These are phyloP conservation scores for Spodoptera frugiperda DNA, from an alignment of 1,140 invertebrate species.

Conservation along the genomic window DNA sequence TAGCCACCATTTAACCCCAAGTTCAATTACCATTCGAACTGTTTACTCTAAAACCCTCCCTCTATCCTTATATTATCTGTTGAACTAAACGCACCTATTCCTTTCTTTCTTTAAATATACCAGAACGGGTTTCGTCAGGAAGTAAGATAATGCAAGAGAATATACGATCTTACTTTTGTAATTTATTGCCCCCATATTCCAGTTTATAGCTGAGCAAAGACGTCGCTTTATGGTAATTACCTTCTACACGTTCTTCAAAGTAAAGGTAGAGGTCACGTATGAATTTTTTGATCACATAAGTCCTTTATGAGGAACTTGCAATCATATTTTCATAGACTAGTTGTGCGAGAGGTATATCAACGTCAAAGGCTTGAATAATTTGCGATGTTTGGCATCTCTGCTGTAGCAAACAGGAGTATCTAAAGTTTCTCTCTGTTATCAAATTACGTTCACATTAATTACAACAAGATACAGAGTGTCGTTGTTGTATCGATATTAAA, in stretches of 20 bases:
- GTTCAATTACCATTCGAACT: slow-evolving; percentile 26
- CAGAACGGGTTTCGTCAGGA: slow-evolving; percentile 1
- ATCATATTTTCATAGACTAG: slow-evolving; percentile 6
- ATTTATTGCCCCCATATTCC: slow-evolving; percentile 40
- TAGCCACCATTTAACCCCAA: slow-evolving; percentile 10
- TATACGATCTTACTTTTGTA: slow-evolving; percentile 44
- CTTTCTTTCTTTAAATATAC: neutral
- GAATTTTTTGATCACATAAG: slow-evolving; percentile 38
- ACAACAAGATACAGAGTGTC: too few relatives aligned
- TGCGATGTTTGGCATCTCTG: too few relatives aligned
- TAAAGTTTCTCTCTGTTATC: too few relatives aligned
- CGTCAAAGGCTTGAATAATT: neutral
- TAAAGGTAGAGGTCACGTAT: slow-evolving; percentile 35
- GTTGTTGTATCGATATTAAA: too few relatives aligned
- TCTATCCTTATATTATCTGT: neutral
- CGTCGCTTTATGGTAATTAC: slow-evolving; percentile 46
- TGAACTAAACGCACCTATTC: neutral
- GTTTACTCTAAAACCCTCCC: slow-evolving; percentile 4
- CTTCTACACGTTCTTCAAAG: slow-evolving; percentile 21
- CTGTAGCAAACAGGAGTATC: too few relatives aligned
- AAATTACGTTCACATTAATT: too few relatives aligned
- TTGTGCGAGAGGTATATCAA: neutral
- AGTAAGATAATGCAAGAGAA: slow-evolving; percentile 25
- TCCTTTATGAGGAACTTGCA: slow-evolving; percentile 19
- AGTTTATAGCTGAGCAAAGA: slow-evolving; percentile 44